phyloP scores from a whole-genome alignment of 2,113 vertebrate genomes.

The Sceloporus tristichus region DNA sequence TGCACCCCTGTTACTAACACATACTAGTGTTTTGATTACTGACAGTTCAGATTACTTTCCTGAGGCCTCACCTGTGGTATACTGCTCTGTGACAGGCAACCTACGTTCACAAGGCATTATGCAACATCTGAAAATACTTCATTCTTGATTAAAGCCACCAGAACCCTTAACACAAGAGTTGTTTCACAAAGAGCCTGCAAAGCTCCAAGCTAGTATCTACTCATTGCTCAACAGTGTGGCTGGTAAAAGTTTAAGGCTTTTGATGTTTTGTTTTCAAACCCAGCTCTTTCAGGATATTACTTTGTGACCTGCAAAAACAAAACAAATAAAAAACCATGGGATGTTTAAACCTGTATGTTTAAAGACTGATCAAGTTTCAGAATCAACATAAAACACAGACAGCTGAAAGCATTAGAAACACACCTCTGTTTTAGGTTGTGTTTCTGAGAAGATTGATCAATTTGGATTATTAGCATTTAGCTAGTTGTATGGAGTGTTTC shows the following conservation, averaged over 20 bases:
- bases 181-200: slow-evolving; percentile 24
- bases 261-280: slow-evolving; percentile 9
- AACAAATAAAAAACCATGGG: neutral
- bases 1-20: neutral
- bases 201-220: slow-evolving; percentile 4
- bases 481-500: neutral
- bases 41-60: neutral
- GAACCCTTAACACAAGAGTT: neutral
- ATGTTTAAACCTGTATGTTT: neutral
- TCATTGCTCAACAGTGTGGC: slow-evolving; percentile 34
- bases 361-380: rapidly evolving
- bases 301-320: neutral
- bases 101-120: neutral
- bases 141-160: neutral
- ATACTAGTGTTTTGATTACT: slow-evolving; percentile 6
- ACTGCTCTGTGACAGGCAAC: slow-evolving; percentile 15
- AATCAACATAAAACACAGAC: neutral
- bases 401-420: neutral
- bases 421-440: neutral
- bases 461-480: neutral
- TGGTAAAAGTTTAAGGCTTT: neutral
- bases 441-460: neutral
- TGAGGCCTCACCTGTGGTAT: neutral
- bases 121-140: slow-evolving; percentile 18
- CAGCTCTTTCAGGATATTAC: neutral